Evolutionary conservation across 2,113 vertebrate genomes (phyloP).

Genomic region (Ursus arctos): DNA sequence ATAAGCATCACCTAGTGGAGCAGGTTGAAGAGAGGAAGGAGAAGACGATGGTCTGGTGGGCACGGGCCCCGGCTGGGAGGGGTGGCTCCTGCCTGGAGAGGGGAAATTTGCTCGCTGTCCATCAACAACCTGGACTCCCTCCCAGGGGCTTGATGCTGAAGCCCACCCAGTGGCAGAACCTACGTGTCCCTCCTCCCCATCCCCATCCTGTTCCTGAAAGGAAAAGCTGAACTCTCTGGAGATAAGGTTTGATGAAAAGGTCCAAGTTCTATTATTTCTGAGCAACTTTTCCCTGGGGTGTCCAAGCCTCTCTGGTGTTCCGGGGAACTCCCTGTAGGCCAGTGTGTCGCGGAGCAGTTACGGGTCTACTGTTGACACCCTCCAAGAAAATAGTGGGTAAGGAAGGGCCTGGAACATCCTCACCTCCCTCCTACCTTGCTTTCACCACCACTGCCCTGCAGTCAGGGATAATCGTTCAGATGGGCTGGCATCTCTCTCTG

Average conservation of each 20-base stretch:
- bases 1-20: neutral
- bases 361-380: rapidly evolving
- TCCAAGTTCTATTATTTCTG: neutral
- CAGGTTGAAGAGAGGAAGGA: neutral
- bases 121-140: neutral
- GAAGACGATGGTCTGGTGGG: neutral
- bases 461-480: rapidly evolving
- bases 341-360: neutral
- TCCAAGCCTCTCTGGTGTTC: neutral
- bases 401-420: too few species aligned
- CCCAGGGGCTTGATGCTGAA: neutral
- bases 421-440: rapidly evolving
- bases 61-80: neutral
- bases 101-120: neutral
- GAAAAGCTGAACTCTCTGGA: neutral
- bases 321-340: neutral
- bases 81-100: neutral
- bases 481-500: neutral
- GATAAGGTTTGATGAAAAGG: neutral
- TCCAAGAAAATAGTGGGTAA: neutral
- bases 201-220: neutral
- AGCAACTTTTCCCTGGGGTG: neutral
- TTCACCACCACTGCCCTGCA: too few species aligned
- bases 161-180: neutral
- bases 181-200: neutral